A percentile compares a stretch with the other conserved stretches of the same genome.
Conservation (phyloP, 2,888 invertebrate species). For the Pollenia angustigena region DNA sequence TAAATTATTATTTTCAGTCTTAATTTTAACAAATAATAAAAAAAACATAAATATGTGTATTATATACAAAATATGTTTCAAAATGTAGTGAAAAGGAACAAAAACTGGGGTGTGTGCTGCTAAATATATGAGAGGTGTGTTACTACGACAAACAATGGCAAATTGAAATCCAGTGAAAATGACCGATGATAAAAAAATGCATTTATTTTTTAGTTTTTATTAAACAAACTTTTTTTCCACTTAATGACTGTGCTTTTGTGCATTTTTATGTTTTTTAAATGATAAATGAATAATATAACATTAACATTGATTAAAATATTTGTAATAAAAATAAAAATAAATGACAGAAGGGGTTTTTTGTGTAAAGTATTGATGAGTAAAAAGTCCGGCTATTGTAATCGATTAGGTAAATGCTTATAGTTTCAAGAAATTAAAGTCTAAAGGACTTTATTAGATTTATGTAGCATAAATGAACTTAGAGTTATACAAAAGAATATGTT, state of each 20-base stretch:
- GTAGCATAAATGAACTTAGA: too few species aligned
- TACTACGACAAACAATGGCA: constrained; percentile 16
- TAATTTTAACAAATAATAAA: background rate
- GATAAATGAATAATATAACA: constrained; percentile 53
- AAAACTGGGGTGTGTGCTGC: constrained; percentile 33
- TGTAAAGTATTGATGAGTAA: constrained; percentile 37
- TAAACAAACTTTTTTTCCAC: constrained; percentile 52
- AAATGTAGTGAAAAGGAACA: background rate
- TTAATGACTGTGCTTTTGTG: constrained; percentile 52
- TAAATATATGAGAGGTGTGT: constrained; percentile 8
- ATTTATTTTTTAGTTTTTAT: constrained; percentile 61
- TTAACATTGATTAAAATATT: constrained; percentile 46
- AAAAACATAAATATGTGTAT: background rate
- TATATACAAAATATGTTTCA: constrained; percentile 38
- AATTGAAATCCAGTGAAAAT: constrained; percentile 30
- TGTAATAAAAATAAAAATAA: constrained; percentile 37
- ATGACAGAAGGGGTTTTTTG: constrained; percentile 21
- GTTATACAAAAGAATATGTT: too few species aligned
- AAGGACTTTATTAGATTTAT: background rate
- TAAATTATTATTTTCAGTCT: background rate
- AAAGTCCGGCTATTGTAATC: constrained; percentile 20
- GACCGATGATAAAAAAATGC: constrained; percentile 55
- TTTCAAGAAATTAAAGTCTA: background rate
- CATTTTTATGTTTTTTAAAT: constrained; percentile 42
- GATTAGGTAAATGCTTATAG: constrained; percentile 5